Evolutionary conservation across 2,113 vertebrate species (phyloP).

Genomic region (Toxostoma redivivum): DNA sequence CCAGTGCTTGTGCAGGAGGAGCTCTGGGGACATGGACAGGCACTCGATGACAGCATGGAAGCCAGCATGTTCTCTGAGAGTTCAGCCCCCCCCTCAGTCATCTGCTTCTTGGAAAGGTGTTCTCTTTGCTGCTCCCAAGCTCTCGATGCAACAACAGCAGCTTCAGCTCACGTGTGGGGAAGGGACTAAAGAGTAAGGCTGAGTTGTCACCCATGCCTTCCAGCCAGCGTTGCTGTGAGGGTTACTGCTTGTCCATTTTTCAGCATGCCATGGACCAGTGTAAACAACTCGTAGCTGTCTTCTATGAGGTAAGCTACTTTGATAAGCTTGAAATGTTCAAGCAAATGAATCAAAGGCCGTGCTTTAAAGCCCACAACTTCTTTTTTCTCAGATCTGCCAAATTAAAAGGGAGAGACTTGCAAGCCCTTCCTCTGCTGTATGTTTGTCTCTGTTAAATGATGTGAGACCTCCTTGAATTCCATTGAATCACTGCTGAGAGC

Average conservation of each 20-base stretch:
- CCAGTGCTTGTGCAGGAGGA: neutral
- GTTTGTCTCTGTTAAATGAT: slow-evolving; percentile 3
- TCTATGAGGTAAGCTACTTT: neutral
- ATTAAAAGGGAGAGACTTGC: neutral
- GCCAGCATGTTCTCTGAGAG: too few relatives aligned
- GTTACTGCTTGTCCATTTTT: neutral
- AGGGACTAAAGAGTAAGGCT: neutral
- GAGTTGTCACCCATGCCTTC: neutral
- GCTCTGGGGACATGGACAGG: fast-evolving
- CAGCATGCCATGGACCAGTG: neutral
- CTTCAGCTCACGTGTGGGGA: neutral
- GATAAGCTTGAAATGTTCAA: neutral
- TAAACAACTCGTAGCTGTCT: neutral
- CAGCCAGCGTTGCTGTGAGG: neutral
- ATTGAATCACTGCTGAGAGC: neutral
- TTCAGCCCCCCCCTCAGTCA: fast-evolving
- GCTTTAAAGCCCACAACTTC: neutral
- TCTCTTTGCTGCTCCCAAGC: neutral
- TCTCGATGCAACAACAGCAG: neutral
- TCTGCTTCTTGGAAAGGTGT: neutral
- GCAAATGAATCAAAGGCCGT: neutral
- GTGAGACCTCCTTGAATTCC: neutral
- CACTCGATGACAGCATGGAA: too few relatives aligned
- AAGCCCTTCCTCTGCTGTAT: neutral
- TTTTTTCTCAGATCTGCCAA: neutral